A percentile compares a stretch with the other conserved stretches of the same genome.
Evolutionary conservation across 2,113 vertebrate genomes (phyloP).

Genomic region (Caretta caretta): DNA sequence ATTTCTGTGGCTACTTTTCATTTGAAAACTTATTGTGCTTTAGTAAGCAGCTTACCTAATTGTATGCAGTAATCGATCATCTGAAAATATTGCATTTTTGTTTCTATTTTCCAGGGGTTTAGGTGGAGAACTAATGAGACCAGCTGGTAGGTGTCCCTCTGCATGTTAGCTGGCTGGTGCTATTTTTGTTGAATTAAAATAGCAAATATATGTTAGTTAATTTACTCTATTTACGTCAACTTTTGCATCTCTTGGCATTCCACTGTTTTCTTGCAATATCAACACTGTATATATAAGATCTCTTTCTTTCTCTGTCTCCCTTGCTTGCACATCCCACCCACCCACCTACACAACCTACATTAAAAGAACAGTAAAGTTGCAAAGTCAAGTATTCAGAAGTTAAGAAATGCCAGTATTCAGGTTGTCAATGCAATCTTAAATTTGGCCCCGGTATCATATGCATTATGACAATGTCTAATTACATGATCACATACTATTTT

Average conservation of each 20-base stretch:
- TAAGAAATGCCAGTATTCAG: neutral
- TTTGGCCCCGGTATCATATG: neutral
- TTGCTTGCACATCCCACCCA: too few relatives aligned
- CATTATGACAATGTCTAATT: neutral
- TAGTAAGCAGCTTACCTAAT: fast-evolving
- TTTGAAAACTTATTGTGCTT: neutral
- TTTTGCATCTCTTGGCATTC: neutral
- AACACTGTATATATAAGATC: neutral
- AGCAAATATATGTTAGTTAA: neutral
- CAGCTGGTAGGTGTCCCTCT: constrained; percentile 84
- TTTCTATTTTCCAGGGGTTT: constrained; percentile 86
- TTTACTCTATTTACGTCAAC: neutral
- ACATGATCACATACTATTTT: neutral
- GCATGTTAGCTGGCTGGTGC: neutral
- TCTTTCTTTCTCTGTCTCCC: too few relatives aligned
- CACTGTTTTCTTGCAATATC: neutral
- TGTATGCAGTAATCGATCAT: neutral
- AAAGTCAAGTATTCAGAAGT: neutral
- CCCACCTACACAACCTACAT: neutral
- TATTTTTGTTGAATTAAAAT: neutral
- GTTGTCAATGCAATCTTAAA: neutral
- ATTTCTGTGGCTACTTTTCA: neutral
- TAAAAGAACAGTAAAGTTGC: neutral
- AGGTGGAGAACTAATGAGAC: constrained; percentile 94
- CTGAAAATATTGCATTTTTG: constrained; percentile 2